Evolutionary conservation across 2,113 vertebrate genomes (phyloP), one percentile per base, ranked within the genome.

Genomic region (Alethe diademata): DNA sequence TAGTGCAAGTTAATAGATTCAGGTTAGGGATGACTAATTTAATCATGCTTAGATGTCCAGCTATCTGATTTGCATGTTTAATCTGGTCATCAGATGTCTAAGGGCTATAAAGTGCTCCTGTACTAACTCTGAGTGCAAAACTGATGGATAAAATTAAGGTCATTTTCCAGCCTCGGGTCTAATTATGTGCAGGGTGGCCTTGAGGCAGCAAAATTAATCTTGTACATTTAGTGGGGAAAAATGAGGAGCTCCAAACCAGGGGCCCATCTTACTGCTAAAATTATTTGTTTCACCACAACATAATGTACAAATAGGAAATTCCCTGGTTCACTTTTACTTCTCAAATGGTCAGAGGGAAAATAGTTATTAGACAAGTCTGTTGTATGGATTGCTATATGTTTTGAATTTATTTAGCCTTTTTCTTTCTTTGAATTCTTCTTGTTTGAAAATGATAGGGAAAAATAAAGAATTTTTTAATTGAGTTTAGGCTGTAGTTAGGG

Each of bases 161-260:
- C 71, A 84, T 93, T 95, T 96, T 94, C 93, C 79, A 86, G 36
- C 75, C 84, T 81, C 64, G 45, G 56, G 64, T 57, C 53, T 93
- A 86, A 94, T 96, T 93, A 93, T 33, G 88, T 81, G 40, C 47
- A 78, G 88, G 47, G 35, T 73, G 62, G 88, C 93, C 92, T 96
- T 93, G 51, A 61, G 94, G 94, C 88, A 96, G 82, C 36, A 90
- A 72, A 96, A 96, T 95, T 96, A 94, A 93, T 93, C 90, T 78
- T 78, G 60, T 78, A n/a, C 69, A 0, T 90, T 92, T 78, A 80
- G 72, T 60, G 51, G 50, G 75, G 47, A 64, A 70, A 90, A 83
- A 83, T 3, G n/a, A 89, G 83, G 66, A 71, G 40, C 56, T 74
- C 57, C 70, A 91, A 78, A 82, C 5, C 29, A 70, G 28, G 38